Base-by-base conservation (phyloP, 1,140 invertebrate species). In the Drosophila pruinosa region DNA sequence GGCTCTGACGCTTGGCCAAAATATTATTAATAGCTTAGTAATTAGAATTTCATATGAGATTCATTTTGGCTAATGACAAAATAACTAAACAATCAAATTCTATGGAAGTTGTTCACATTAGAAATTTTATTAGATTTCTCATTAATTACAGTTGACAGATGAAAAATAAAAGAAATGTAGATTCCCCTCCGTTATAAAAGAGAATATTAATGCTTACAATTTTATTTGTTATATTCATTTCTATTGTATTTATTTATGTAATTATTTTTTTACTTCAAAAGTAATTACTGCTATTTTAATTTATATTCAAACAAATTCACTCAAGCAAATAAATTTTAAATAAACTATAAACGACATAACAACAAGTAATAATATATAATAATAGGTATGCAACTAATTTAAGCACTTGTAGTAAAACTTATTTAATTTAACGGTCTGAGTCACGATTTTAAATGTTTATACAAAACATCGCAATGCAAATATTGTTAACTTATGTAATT, bases 1-100 rank as follows among this genome's bases (percentile, higher is more conserved):
- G 4, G 8, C 12, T n/a, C 15, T 17, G 17, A 22, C 19, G 19
- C 43, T 24, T 6, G 1, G 26, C 8, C 14, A 62, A 63, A 31
- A 31, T 24, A 19, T 50, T 64, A 57, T 65, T 57, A 19, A 65
- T 65, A 14, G 52, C 28, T 6, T 38, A 47, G 21, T 38, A 57
- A 57, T 57, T 28, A 57, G 24, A 48, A 56, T 47, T 57, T 28
- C 24, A 21, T 41, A 15, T 8, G 36, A 26, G 21, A 12, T n/a
- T 56, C 8, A 8, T 52, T 34, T 15, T 48, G n/a, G n/a, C 52
- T 7, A 54, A 38, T 14, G 17, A 54, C 7, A 26, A 14, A 28
- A n/a, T 24, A 22, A n/a, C 21, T 12, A 47, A 24, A 47, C 43
- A 24, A 47, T 14, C 2, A 5, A 47, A 47, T 8, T 50, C 26